These are phyloP conservation scores for Scaeva pyrastri DNA, from an alignment of 2,888 invertebrate species.

Conservation along the genomic window DNA sequence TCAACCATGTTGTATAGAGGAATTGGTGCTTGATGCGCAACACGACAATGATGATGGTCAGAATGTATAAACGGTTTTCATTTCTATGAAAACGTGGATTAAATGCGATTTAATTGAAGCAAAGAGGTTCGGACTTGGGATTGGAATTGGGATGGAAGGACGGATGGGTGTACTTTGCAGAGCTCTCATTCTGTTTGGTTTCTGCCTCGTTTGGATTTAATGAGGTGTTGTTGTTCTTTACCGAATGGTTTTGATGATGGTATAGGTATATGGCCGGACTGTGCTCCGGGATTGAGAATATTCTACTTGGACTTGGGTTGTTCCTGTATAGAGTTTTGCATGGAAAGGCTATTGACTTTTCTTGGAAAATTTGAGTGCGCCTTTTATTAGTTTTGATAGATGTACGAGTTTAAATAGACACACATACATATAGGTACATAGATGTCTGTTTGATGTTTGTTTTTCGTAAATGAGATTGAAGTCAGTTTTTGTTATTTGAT, in stretches of 20 bases:
- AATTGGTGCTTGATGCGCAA: constrained; percentile 11
- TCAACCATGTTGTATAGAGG: background rate
- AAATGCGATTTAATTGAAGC: constrained; percentile 71
- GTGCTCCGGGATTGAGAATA: constrained; percentile 24
- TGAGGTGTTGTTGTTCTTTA: constrained; percentile 59
- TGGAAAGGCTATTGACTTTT: constrained; percentile 47
- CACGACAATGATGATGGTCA: constrained; percentile 43
- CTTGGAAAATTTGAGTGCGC: constrained; percentile 20
- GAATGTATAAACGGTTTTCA: constrained; percentile 47
- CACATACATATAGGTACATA: background rate
- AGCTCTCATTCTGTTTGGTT: constrained; percentile 18
- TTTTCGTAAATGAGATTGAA: background rate
- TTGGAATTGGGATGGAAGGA: constrained; percentile 44
- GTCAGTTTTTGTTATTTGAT: too few relatives aligned
- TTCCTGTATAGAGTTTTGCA: constrained; percentile 34
- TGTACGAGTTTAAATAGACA: background rate
- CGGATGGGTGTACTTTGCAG: background rate
- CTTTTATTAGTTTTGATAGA: background rate
- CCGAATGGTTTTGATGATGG: background rate
- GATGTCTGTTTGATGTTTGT: background rate
- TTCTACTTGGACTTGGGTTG: constrained; percentile 31
- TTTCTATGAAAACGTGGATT: constrained; percentile 68
- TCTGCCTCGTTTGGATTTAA: constrained; percentile 56
- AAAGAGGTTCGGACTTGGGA: too few relatives aligned
- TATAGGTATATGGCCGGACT: background rate